Percentiles rank a stretch among this genome's conserved stretches.
Evolutionary conservation across 1,140 invertebrate species (phyloP).

Genomic region (Trichomalopsis sarcophagae): DNA sequence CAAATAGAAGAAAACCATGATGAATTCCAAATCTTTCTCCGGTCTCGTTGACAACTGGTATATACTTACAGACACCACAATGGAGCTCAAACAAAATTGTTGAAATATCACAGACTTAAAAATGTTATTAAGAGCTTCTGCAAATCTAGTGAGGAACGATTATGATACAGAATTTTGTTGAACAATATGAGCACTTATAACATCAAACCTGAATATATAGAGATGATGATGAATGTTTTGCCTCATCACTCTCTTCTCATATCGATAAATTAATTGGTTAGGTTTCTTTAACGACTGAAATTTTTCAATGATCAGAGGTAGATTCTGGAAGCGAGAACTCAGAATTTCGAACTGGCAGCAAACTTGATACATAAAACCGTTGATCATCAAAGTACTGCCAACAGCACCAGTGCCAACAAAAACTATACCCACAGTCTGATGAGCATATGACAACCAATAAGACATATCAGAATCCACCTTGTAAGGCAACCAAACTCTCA

Average conservation of each 20-base stretch:
- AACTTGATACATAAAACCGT: slow-evolving; percentile 33
- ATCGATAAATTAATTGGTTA: background rate
- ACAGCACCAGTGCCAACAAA: slow-evolving; percentile 9
- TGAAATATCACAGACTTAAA: slow-evolving; percentile 23
- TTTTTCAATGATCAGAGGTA: background rate
- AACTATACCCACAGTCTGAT: slow-evolving; percentile 27
- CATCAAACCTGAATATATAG: slow-evolving; percentile 14
- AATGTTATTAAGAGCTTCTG: slow-evolving; percentile 5
- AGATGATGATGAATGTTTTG: slow-evolving; percentile 29
- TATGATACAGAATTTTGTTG: background rate
- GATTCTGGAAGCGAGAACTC: background rate
- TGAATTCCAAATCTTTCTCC: slow-evolving; percentile 30
- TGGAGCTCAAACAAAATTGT: slow-evolving; percentile 22
- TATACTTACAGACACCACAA: slow-evolving; percentile 30
- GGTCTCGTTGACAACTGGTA: slow-evolving; percentile 36
- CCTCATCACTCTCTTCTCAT: slow-evolving; percentile 7
- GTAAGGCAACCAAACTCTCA: slow-evolving; percentile 38
- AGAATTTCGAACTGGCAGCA: slow-evolving; percentile 37
- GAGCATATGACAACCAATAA: slow-evolving; percentile 20
- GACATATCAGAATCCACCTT: background rate
- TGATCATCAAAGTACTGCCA: slow-evolving; percentile 29
- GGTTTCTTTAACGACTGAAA: background rate
- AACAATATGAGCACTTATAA: background rate
- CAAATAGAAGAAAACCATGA: slow-evolving; percentile 33
- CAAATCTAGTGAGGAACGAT: background rate